These are phyloP conservation scores for Mormyrops attenuatus DNA, from an alignment of 2,797 vertebrate genomes.

Conservation along the genomic window DNA sequence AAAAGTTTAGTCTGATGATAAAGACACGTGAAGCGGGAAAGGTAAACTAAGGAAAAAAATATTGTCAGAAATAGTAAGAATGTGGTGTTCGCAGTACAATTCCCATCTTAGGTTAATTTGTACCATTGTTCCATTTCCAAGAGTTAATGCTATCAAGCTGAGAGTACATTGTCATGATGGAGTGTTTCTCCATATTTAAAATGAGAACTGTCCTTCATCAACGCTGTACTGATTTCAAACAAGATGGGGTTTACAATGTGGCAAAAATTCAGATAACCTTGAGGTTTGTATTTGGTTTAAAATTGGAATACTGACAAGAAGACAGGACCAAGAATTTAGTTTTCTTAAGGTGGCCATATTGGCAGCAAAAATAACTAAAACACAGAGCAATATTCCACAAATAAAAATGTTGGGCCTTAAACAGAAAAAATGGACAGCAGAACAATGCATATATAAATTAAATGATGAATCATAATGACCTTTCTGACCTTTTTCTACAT, in stretches of 20 bases:
- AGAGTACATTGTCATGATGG: conserved; percentile 17
- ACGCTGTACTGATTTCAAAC: conserved; percentile 16
- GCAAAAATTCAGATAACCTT: not conserved
- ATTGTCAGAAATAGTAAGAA: not conserved
- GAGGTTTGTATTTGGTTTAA: not conserved
- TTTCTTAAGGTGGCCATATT: not conserved
- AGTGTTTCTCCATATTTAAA: conserved; percentile 32
- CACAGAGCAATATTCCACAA: not conserved
- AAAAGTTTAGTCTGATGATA: not conserved
- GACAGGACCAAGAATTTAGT: not conserved
- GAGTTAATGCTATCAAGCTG: conserved; percentile 1
- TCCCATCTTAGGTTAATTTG: not conserved
- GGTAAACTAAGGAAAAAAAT: not conserved
- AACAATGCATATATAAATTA: not conserved
- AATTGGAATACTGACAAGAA: not conserved
- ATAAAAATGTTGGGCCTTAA: not conserved
- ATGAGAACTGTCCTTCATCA: conserved; percentile 19
- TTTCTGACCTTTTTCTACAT: not conserved
- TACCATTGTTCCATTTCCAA: not conserved
- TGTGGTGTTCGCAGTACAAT: not conserved
- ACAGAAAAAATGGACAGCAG: not conserved
- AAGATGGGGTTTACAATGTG: not conserved
- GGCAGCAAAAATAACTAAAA: not conserved
- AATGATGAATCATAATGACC: not conserved
- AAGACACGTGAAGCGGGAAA: not conserved